Evolutionary conservation across 92 coral and sea anemone species (phyloP).

Genomic region (Palythoa grandiflora): DNA sequence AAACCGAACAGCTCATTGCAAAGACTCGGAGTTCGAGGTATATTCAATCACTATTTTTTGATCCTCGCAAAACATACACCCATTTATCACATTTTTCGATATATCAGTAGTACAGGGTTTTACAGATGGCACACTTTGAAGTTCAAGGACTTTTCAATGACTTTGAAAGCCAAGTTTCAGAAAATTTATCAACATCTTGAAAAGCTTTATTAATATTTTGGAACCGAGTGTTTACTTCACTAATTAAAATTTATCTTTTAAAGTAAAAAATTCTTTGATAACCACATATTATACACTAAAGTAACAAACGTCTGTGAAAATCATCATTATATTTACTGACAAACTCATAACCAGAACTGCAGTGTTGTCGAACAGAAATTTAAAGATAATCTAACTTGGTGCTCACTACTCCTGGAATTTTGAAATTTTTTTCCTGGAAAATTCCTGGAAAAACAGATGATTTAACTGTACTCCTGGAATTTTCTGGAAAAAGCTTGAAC

Average conservation of each 20-base stretch:
- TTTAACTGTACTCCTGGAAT: neutral
- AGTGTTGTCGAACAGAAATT: too few species aligned
- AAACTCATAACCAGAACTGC: neutral
- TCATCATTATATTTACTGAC: neutral
- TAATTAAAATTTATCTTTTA: neutral
- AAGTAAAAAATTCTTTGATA: neutral
- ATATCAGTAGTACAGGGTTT: neutral
- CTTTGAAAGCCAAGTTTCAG: neutral
- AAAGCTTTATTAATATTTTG: neutral
- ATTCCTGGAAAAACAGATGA: neutral
- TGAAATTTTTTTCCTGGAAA: too few species aligned
- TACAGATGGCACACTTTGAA: neutral
- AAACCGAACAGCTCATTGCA: too few species aligned
- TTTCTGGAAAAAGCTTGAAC: neutral
- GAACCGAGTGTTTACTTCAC: neutral
- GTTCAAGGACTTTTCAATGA: neutral
- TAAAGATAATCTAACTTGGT: neutral
- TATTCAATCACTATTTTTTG: neutral
- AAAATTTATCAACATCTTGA: neutral
- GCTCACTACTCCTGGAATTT: neutral
- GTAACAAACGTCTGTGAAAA: neutral
- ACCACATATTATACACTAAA: conserved; percentile 6
- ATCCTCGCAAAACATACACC: neutral
- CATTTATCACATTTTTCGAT: conserved; percentile 1
- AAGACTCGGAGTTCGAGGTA: too few species aligned